Conservation (phyloP, 2,113 vertebrate genomes). For the Passer domesticus region DNA sequence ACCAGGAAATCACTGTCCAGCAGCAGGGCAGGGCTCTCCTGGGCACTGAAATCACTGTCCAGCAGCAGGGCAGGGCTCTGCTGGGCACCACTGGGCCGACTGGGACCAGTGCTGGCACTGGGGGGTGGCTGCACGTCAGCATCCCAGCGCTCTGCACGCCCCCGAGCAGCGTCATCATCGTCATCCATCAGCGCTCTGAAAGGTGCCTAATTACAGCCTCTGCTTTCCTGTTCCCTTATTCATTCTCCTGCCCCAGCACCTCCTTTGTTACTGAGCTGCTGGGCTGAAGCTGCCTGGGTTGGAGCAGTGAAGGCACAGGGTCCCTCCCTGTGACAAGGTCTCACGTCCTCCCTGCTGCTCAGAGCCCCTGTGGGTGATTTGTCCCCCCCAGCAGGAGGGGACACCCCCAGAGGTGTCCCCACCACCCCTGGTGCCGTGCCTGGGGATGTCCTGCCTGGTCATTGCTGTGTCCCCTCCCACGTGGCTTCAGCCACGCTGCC, state of each 20-base stretch:
- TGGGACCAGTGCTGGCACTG: background rate
- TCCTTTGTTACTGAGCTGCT: background rate
- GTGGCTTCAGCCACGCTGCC: accelerated
- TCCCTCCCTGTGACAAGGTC: accelerated
- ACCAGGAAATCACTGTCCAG: background rate
- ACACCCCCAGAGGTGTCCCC: background rate
- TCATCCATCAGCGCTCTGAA: slow-evolving; percentile 26
- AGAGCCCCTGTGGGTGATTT: background rate
- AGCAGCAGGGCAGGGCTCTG: background rate
- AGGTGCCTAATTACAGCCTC: slow-evolving; percentile 30
- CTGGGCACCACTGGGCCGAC: background rate
- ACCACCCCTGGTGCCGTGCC: background rate
- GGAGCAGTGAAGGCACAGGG: accelerated
- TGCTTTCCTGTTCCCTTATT: background rate
- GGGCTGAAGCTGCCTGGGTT: background rate
- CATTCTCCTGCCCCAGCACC: background rate
- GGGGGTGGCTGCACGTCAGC: background rate
- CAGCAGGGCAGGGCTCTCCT: no score
- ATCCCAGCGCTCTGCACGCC: background rate
- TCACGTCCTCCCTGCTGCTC: background rate
- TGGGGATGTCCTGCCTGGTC: background rate
- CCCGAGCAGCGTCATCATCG: background rate
- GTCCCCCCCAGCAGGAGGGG: background rate
- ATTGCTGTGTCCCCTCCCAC: accelerated
- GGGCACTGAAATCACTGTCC: background rate